Base-by-base conservation (phyloP, 2,113 vertebrate species). In the Pluvialis apricaria region DNA sequence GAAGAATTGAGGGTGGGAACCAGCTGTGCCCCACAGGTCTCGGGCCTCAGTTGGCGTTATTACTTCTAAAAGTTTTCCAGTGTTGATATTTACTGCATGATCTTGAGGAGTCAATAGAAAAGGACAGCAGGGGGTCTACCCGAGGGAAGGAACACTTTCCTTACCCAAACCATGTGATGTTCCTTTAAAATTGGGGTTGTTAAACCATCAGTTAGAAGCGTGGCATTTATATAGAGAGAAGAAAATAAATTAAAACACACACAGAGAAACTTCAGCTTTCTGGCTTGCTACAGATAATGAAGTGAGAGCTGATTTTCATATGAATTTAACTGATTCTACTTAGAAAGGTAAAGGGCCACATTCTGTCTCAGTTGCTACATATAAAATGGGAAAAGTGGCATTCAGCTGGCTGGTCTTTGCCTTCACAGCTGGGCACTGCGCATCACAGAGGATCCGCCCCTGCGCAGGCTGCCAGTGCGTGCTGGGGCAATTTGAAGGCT, bases 21-120 rank as follows among this genome's bases (percentile, higher is more conserved):
- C 66, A 61, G 69, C 86, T 80, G 69, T 91, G 77, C 57, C 94
- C 42, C 66, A 70, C 66, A 69, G 83, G 54, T 89, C 36, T 85
- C 3, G 3, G 62, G 62, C 66, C 47, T 93, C 47, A 8, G 36
- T 6, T 94, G 89, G 36, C 12, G 3, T 86, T 61, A 28, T 69
- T 89, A 25, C 44, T 81, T 62, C 70, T 91, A 13, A 66, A 92
- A 89, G 77, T 65, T 92, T 88, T 85, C 52, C 61, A 69, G 78
- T 79, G 86, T 91, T 92, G 78, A 44, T 94, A 70, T 82, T 91
- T 96, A 38, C 54, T 88, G 58, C 1, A 4, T 73, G 81, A 82
- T 77, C 78, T 62, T n/a, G n/a, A 87, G 86, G 17, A 96, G 42
- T 85, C 86, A 80, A 38, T 36, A 84, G 80, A 84, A 75, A 75